These are phyloP conservation scores for Drosophila fulvimacula DNA, from an alignment of 2,888 invertebrate genomes.

Conservation along the genomic window DNA sequence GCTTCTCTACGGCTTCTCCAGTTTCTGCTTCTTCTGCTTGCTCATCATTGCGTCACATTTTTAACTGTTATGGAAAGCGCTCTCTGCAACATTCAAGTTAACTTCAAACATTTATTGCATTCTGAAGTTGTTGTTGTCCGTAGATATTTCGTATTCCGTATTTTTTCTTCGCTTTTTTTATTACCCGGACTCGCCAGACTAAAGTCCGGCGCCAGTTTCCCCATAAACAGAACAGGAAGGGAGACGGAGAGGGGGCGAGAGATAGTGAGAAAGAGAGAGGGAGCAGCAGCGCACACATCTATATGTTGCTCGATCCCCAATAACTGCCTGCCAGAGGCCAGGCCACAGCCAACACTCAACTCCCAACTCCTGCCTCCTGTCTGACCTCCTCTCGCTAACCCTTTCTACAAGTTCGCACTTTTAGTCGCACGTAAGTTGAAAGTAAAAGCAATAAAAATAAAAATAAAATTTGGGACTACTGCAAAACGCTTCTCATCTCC, in stretches of 20 bases:
- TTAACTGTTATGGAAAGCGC: slow-evolving; percentile 23
- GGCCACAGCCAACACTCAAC: background rate
- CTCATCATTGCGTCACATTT: slow-evolving; percentile 57
- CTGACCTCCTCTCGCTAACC: slow-evolving; percentile 32
- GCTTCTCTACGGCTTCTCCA: slow-evolving; percentile 9
- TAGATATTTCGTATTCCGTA: slow-evolving; percentile 28
- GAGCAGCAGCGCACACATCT: background rate
- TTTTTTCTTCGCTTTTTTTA: slow-evolving; percentile 56
- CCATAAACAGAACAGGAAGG: slow-evolving; percentile 62
- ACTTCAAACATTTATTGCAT: slow-evolving; percentile 72
- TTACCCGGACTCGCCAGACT: slow-evolving; percentile 69
- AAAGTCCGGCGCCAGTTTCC: slow-evolving; percentile 78
- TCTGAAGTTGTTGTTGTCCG: slow-evolving; percentile 58
- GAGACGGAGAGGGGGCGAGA: slow-evolving; percentile 9
- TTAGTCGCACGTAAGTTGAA: slow-evolving; percentile 61
- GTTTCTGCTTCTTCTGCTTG: slow-evolving; percentile 1
- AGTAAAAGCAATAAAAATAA: slow-evolving; percentile 63
- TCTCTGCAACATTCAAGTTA: slow-evolving; percentile 64
- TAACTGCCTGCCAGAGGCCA: slow-evolving; percentile 41
- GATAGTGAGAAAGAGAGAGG: slow-evolving; percentile 1
- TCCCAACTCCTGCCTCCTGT: slow-evolving; percentile 1
- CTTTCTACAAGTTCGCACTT: slow-evolving; percentile 62
- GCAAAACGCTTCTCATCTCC: slow-evolving; percentile 25
- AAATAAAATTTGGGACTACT: slow-evolving; percentile 59
- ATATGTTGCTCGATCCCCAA: slow-evolving; percentile 36